Percentiles rank a stretch among this genome's conserved stretches.
phyloP scores from a whole-genome alignment of 2,113 vertebrate genomes.

The Mohoua ochrocephala region DNA sequence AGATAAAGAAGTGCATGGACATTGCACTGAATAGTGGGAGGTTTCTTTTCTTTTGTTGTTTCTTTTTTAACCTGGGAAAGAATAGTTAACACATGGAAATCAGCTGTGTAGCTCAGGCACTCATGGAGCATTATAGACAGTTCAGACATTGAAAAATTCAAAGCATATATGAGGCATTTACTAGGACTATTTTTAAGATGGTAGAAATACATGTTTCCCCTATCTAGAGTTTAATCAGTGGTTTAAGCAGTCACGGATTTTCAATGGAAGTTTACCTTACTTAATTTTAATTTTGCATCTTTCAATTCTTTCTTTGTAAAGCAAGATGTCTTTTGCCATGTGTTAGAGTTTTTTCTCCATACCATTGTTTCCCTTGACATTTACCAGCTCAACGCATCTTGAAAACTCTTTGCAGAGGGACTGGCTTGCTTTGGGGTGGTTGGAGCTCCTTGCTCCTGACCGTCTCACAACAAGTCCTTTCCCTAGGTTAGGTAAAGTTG shows the following conservation, averaged over 20 bases:
- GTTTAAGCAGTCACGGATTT: neutral
- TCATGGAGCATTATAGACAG: neutral
- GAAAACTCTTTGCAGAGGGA: neutral
- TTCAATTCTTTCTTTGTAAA: neutral
- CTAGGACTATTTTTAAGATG: neutral
- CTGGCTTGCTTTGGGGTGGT: neutral
- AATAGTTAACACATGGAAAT: neutral
- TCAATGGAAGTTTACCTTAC: neutral
- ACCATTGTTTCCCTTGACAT: neutral
- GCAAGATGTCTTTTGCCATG: neutral
- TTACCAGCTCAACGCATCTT: neutral
- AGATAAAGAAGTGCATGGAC: neutral
- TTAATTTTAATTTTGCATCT: neutral
- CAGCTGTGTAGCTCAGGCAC: neutral
- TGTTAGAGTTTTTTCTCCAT: neutral
- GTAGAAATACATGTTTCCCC: neutral
- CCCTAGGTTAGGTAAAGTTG: neutral
- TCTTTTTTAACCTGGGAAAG: neutral
- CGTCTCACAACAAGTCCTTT: neutral
- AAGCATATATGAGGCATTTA: neutral
- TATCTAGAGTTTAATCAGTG: neutral
- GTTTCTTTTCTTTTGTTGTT: neutral
- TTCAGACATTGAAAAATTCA: neutral
- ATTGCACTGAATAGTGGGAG: neutral
- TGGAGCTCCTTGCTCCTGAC: neutral